Evolutionary conservation across 2,113 vertebrate species (phyloP).

Genomic region (Megalops atlanticus): DNA sequence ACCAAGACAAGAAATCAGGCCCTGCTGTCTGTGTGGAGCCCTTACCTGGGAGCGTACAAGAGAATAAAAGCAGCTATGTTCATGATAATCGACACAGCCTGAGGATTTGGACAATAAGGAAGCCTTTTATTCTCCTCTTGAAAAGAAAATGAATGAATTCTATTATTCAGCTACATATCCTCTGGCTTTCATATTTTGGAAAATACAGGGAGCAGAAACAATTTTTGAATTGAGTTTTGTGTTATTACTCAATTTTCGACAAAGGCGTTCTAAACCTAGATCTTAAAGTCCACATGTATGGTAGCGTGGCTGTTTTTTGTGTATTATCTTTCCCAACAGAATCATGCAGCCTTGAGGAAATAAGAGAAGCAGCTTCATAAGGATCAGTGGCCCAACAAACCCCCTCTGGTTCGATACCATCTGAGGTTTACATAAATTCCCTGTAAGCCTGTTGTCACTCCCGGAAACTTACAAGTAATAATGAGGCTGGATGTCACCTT

Average conservation of each 20-base stretch:
- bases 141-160: neutral
- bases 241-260: neutral
- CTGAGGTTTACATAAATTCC: conserved; percentile 10
- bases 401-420: neutral
- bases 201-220: neutral
- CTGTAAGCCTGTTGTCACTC: neutral
- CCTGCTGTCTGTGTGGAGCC: no score
- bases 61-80: neutral
- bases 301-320: neutral
- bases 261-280: neutral
- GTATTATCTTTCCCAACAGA: neutral
- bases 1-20: no score
- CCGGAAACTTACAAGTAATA: neutral
- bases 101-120: neutral
- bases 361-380: neutral
- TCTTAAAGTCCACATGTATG: neutral
- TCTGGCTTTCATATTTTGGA: neutral
- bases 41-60: no score
- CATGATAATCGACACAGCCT: neutral
- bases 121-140: neutral
- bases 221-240: neutral
- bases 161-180: neutral
- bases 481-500: neutral
- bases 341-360: neutral
- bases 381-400: neutral